Percentiles rank a stretch among this genome's conserved stretches.
These are phyloP conservation scores for Corythucha ciliata DNA, from an alignment of 2,888 invertebrate genomes.

Conservation along the genomic window DNA sequence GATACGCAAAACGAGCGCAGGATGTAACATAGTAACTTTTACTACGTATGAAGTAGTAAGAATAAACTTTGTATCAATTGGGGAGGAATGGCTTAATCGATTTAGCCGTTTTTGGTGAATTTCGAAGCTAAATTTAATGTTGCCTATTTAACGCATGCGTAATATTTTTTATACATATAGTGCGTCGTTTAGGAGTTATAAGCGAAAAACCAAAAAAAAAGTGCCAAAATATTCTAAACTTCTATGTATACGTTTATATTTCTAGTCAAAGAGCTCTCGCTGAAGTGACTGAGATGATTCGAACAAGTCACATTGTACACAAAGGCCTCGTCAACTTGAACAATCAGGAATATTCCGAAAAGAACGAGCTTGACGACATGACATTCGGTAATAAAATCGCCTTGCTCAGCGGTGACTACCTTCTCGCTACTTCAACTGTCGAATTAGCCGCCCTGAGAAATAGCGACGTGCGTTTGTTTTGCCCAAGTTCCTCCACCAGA, in stretches of 20 bases:
- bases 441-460: slow-evolving; percentile 70
- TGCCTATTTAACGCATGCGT: too few species aligned
- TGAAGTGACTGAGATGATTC: slow-evolving; percentile 94
- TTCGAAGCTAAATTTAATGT: too few species aligned
- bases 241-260: slow-evolving; percentile 12
- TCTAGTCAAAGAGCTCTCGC: slow-evolving; percentile 70
- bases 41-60: too few species aligned
- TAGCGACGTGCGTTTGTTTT: slow-evolving; percentile 41
- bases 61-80: too few species aligned
- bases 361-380: slow-evolving; percentile 62
- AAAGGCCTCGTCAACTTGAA: slow-evolving; percentile 76
- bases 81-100: too few species aligned
- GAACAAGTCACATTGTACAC: slow-evolving; percentile 85
- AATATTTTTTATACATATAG: neutral
- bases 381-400: slow-evolving; percentile 93
- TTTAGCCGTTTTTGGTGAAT: too few species aligned
- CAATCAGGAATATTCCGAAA: slow-evolving; percentile 48
- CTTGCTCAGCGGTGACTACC: slow-evolving; percentile 81
- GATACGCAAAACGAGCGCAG: too few species aligned
- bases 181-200: neutral
- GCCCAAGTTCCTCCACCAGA: neutral
- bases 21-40: too few species aligned
- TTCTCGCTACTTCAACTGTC: slow-evolving; percentile 78
- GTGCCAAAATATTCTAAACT: slow-evolving; percentile 1
- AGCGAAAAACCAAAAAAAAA: too few species aligned